phyloP scores from a whole-genome alignment of 2,888 invertebrate species.

The Sminthurides aquaticus region DNA sequence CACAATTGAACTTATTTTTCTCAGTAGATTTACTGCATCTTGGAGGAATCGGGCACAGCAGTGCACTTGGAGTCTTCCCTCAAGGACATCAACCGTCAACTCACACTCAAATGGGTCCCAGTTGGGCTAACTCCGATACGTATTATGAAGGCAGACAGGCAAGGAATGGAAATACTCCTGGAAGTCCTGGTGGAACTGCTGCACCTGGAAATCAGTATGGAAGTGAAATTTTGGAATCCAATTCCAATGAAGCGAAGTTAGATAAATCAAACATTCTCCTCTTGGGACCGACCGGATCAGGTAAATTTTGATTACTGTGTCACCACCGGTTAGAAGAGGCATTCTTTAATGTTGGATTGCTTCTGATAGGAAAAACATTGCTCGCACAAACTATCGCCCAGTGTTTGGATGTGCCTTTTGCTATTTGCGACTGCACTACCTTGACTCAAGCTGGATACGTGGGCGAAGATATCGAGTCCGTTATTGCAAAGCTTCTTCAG shows the following conservation, averaged over 20 bases:
- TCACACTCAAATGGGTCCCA: slow-evolving; percentile 38
- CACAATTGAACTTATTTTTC: slow-evolving; percentile 1
- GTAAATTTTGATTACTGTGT: slow-evolving; percentile 41
- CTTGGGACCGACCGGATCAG: slow-evolving; percentile 90
- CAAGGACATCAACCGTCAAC: slow-evolving; percentile 34
- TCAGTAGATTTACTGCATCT: slow-evolving; percentile 74
- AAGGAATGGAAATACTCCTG: slow-evolving; percentile 8
- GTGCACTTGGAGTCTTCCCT: slow-evolving; percentile 53
- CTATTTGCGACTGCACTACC: slow-evolving; percentile 96
- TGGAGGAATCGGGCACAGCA: slow-evolving; percentile 65
- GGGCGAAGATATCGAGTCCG: slow-evolving; percentile 99
- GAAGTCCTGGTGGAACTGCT: slow-evolving; percentile 1
- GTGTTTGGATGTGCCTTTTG: slow-evolving; percentile 97
- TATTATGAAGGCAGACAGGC: slow-evolving; percentile 40
- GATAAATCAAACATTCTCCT: slow-evolving; percentile 75
- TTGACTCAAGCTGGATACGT: slow-evolving; percentile 95
- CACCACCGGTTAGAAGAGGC: not conserved
- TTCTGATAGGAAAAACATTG: slow-evolving; percentile 75
- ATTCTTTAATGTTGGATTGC: slow-evolving; percentile 1
- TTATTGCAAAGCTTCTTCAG: slow-evolving; percentile 89
- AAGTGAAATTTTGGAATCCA: slow-evolving; percentile 74
- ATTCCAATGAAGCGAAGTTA: slow-evolving; percentile 59
- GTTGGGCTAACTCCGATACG: slow-evolving; percentile 43
- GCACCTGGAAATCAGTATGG: slow-evolving; percentile 42
- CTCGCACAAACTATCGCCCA: slow-evolving; percentile 95